Evolutionary conservation across 2,888 invertebrate genomes (phyloP).

Genomic region (Alcis repandata): DNA sequence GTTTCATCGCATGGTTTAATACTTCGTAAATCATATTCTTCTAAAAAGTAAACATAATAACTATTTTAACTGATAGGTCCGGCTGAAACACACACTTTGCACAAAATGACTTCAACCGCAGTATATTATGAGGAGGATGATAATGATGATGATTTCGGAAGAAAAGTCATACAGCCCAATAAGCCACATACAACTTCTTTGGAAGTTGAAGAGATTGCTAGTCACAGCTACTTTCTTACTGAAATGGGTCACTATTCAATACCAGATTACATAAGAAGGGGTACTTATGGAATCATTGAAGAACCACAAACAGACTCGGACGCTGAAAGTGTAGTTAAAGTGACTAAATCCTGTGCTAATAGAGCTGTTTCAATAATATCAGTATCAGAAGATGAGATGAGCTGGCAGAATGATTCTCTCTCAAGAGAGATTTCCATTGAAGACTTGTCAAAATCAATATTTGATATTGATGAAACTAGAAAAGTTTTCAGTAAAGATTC

Average conservation of each 20-base stretch:
- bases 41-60: slow-evolving; percentile 70
- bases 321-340: slow-evolving; percentile 72
- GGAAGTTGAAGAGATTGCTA: slow-evolving; percentile 87
- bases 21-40: slow-evolving; percentile 38
- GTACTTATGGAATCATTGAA: slow-evolving; percentile 81
- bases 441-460: slow-evolving; percentile 84
- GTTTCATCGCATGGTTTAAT: slow-evolving; percentile 64
- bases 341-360: slow-evolving; percentile 67
- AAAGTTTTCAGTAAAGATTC: slow-evolving; percentile 84
- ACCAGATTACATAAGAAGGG: slow-evolving; percentile 78
- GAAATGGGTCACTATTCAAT: slow-evolving; percentile 81
- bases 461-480: slow-evolving; percentile 81
- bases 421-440: slow-evolving; percentile 87
- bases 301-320: slow-evolving; percentile 84
- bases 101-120: slow-evolving; percentile 88
- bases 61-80: slow-evolving; percentile 88
- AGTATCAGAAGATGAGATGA: slow-evolving; percentile 88
- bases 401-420: slow-evolving; percentile 83
- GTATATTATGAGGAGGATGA: slow-evolving; percentile 85
- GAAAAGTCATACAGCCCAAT: slow-evolving; percentile 78
- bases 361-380: slow-evolving; percentile 89
- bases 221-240: slow-evolving; percentile 86
- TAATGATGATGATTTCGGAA: slow-evolving; percentile 73
- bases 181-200: slow-evolving; percentile 84
- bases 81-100: slow-evolving; percentile 89